These are phyloP conservation scores for Cisticola juncidis DNA, from an alignment of 2,113 vertebrate species.

Conservation along the genomic window DNA sequence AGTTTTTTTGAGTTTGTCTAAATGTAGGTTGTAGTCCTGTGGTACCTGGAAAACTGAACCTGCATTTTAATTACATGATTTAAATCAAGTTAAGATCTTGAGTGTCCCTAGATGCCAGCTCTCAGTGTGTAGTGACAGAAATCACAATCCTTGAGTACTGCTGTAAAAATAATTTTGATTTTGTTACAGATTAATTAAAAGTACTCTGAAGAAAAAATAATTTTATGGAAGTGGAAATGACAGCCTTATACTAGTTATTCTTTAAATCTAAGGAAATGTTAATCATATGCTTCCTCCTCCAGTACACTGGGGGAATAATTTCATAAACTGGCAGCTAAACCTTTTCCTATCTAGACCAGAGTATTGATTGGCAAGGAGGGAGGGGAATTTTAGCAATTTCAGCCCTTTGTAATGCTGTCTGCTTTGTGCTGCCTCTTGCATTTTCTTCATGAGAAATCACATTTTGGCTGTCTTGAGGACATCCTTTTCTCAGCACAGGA, in stretches of 20 bases:
- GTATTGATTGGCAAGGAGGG: neutral
- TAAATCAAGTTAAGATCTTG: neutral
- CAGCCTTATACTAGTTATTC: neutral
- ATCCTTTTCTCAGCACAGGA: neutral
- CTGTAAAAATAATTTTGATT: neutral
- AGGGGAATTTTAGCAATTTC: neutral
- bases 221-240: neutral
- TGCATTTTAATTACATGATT: neutral
- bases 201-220: neutral
- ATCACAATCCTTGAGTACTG: neutral
- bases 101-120: neutral
- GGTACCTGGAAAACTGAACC: neutral
- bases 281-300: neutral
- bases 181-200: neutral
- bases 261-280: neutral
- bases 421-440: neutral
- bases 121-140: neutral
- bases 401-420: neutral
- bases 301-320: neutral
- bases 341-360: accelerated
- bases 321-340: neutral
- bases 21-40: neutral
- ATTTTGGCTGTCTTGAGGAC: neutral
- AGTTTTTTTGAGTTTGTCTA: neutral
- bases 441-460: neutral